Evolutionary conservation across 2,113 vertebrate species (phyloP), one percentile per base, ranked within the genome.

Genomic region (Menidia beryllina): DNA sequence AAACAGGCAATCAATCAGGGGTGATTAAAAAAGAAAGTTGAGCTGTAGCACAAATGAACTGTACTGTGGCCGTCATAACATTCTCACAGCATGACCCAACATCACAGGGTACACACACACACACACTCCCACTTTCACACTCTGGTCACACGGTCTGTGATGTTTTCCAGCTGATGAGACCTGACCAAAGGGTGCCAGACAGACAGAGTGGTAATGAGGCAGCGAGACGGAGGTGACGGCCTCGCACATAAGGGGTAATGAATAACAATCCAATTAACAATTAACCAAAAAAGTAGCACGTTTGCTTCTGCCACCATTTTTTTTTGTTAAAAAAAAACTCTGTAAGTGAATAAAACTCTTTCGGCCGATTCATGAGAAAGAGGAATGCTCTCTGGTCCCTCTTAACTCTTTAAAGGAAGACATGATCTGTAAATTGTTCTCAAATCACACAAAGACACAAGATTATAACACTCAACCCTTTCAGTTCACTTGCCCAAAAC

Each of bases 251-350:
- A 75, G 69, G 23, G 85, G 49, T 81, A 77, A 89, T 64, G 73
- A 86, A 88, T 73, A 83, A 84, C 86, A 89, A 90, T 83, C 82
- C 79, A 88, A 88, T 88, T 87, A 85, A 82, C 84, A 66, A 77
- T 77, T 54, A 79, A 68, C 69, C 30, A 26, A 55, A 67, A 24
- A 71, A 80, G 72, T 69, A 81, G 79, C 66, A 68, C 5, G 27
- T 24, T 52, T 71, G 76, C 54, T 83, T 84, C 26, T 54, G 41
- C 56, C 67, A 17, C 39, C 2, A 8, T 58, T 65, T 81, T 26
- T 53, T 39, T 25, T 17, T 56, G 50, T 25, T 41, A 48, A 10
- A 41, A 38, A 68, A 39, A 14, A 69, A 58, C 61, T 47, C 24
- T 20, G 48, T 53, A 15, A 15, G 51, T 69, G 43, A 56, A n/a